These are phyloP conservation scores for Girardia tigrina DNA, from an alignment of 2,888 invertebrate genomes.

Conservation along the genomic window DNA sequence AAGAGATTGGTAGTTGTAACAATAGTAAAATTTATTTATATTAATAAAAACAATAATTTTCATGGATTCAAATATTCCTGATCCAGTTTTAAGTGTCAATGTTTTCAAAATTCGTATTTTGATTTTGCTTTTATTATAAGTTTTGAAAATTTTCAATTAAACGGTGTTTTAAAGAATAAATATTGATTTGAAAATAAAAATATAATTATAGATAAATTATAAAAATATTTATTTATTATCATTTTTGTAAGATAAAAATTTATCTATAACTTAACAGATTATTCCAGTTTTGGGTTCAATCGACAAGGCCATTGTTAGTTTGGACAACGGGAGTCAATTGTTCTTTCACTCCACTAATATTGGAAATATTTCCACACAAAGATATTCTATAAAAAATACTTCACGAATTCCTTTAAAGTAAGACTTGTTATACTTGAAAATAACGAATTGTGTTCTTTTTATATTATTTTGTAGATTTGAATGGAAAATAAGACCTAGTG, in stretches of 20 bases:
- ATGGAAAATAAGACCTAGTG: background rate
- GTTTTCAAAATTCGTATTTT: too few relatives aligned
- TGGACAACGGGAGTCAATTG: conserved; percentile 45
- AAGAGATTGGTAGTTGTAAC: too few relatives aligned
- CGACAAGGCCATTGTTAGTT: conserved; percentile 43
- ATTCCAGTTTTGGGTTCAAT: conserved; percentile 42
- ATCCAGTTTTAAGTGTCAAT: too few relatives aligned
- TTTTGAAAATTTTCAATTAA: too few relatives aligned
- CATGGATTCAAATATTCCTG: too few relatives aligned
- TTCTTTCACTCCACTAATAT: conserved; percentile 49
- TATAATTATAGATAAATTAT: too few relatives aligned
- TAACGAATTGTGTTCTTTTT: background rate
- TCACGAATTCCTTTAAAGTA: conserved; percentile 46
- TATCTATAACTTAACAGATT: conserved; percentile 38
- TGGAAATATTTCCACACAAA: conserved; percentile 42
- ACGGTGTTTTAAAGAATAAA: too few relatives aligned
- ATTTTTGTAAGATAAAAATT: background rate
- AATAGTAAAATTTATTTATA: too few relatives aligned
- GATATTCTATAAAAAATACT: conserved; percentile 45
- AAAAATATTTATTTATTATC: too few relatives aligned
- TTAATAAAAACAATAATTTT: too few relatives aligned
- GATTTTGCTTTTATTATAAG: too few relatives aligned
- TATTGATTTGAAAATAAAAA: too few relatives aligned
- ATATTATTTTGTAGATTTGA: background rate
- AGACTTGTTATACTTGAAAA: background rate